Conservation (phyloP, 2,888 invertebrate species). For the Caenorhabditis virilis region DNA sequence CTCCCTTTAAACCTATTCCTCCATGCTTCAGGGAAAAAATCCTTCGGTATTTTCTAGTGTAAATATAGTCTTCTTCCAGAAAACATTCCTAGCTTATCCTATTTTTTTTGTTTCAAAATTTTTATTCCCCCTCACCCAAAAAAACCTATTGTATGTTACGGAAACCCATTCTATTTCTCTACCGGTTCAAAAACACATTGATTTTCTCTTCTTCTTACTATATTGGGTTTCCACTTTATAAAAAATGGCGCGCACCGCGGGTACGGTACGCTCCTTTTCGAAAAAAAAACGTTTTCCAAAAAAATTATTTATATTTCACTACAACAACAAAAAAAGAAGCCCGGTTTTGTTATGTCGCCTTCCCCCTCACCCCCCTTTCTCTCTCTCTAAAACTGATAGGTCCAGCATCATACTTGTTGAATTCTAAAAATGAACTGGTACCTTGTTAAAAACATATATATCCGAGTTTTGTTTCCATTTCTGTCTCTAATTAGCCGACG, state of each 20-base stretch:
- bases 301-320: no score
- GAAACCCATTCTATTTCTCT: conserved; percentile 12
- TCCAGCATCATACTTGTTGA: no score
- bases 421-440: no score
- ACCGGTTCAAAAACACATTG: conserved; percentile 38
- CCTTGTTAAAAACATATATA: no score
- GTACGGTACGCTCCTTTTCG: conserved; percentile 13
- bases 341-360: neutral
- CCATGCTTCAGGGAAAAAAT: no score
- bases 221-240: neutral
- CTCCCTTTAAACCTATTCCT: no score
- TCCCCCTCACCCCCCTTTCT: neutral
- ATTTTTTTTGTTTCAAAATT: conserved; percentile 4
- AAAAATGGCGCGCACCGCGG: conserved; percentile 6
- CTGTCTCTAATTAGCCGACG: no score
- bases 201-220: conserved; percentile 9
- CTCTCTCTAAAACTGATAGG: no score
- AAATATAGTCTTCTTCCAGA: neutral
- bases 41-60: neutral
- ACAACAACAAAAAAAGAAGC: no score
- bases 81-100: neutral
- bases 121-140: conserved; percentile 1
- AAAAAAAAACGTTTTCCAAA: no score
- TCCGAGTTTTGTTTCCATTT: no score
- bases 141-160: conserved; percentile 5